Base-by-base conservation (phyloP, 2,888 invertebrate species). In the Folsomia candida region DNA sequence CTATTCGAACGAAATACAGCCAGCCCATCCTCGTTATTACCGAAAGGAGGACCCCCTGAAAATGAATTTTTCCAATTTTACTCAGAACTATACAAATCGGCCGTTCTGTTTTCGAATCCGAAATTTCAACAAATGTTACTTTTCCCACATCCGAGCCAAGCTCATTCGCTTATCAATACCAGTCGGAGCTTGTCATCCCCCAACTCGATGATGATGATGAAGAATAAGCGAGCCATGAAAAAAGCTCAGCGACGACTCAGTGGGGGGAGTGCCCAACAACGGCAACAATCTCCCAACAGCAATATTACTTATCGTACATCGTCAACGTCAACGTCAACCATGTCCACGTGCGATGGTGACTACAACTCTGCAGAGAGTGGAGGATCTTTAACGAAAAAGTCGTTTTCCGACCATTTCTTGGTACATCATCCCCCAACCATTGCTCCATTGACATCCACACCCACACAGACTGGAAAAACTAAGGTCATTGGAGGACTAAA, bases 61-160 rank as follows among this genome's bases (percentile, higher is more conserved):
- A 62, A 62, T 37, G 62, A 29, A 29, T 62, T 62, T 28, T 27
- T 62, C 29, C 62, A 62, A 29, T 62, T 27, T 27, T 62, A 62
- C 29, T 11, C 29, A 9, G 28, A 62, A 26, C 27, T 62, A 14
- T 28, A 28, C 29, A 6, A 3, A 4, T 62, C 62, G 2, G 62
- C 62, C 9, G 28, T 62, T 2, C 14, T 62, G 3, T 62, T 26
- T 27, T 62, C 62, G 2, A 27, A 62, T 20, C 27, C 22, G 20
- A 29, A 62, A 26, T 62, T 62, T 37, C 62, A 62, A 28, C 62
- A 62, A 59, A 59, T 2, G 22, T 18, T 59, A 24, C 25, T 59
- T 2, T 24, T 24, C 18, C 59, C 59, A 18, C 3, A 24, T 54
- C 54, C 3, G 6, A 24, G 22, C 4, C 54, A 6, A 9, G n/a